Evolutionary conservation across 2,797 vertebrate species (phyloP).

Genomic region (Molossus molossus): DNA sequence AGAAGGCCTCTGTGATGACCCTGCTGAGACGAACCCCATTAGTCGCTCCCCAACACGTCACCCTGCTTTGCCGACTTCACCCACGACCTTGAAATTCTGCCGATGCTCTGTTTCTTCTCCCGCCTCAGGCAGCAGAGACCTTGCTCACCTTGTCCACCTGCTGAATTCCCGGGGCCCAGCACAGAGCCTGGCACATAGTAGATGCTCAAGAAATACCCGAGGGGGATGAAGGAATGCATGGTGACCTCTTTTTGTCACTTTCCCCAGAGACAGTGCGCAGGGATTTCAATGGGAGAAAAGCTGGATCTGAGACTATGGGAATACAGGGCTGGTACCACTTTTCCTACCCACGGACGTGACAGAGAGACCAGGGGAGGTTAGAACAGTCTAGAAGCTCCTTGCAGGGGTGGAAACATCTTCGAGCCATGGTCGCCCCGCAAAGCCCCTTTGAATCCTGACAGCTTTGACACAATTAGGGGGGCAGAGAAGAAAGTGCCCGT

Average conservation of each 20-base stretch:
- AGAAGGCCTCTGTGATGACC: neutral
- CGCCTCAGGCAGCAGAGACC: neutral
- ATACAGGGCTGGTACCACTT: neutral
- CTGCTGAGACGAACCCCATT: neutral
- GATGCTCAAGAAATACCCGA: neutral
- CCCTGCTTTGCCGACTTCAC: no score
- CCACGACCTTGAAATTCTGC: neutral
- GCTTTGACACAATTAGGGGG: constrained; percentile 41
- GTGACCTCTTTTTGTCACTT: neutral
- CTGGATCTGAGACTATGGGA: neutral
- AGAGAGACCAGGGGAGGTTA: neutral
- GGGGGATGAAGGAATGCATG: neutral
- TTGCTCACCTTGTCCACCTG: neutral
- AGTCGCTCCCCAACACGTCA: no score
- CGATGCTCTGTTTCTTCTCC: neutral
- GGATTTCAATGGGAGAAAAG: neutral
- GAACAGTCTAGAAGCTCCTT: neutral
- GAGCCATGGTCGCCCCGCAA: neutral
- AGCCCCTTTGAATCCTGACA: constrained; percentile 43
- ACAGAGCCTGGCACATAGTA: neutral
- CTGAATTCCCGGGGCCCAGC: neutral
- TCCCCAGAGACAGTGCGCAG: neutral
- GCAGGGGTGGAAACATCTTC: neutral
- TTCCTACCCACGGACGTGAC: neutral
- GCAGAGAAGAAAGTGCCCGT: neutral